Base-by-base conservation (phyloP, 2,888 invertebrate species). In the Onthophagus sagittarius region DNA sequence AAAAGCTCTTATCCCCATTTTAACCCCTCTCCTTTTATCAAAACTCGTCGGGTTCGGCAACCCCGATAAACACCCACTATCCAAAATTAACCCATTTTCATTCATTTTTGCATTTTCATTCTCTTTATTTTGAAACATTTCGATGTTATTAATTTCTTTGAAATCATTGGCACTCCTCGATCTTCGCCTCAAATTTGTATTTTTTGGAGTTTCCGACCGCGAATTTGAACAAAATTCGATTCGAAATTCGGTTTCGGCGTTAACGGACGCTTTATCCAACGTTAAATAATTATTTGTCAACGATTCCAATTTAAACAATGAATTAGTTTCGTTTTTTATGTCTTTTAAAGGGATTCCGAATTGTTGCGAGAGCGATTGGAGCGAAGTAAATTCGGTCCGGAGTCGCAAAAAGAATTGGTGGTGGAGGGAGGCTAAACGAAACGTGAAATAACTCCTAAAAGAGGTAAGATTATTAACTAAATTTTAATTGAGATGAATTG, bases 381-480 rank as follows among this genome's bases (percentile, higher is more conserved):
- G 86, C 72, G 92, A 92, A 75, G 91, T 90, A 76, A 91, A 90
- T 82, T 93, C 93, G 63, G 91, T 90, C 81, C 92, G 89, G 70
- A 93, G 84, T 80, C 92, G 90, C 79, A 93, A 86, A 85, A 92
- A 93, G 83, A 93, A 89, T 82, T 93, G 90, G 82, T 93, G 93
- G 82, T 93, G 93, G 67, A 93, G 84, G n/a, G 93, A 93, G 7
- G 93, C 93, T 75, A 93, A 84, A 84, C 92, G 92, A 84, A 93
- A 93, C 74, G 92, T 90, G 81, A 92, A 93, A 81, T 91, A 93
- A 81, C 92, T 93, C 84, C 90, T 90, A 71, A 13, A 62, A 62
- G 62, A 2, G 5, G 1, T 70, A 23, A 33, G 70, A 13, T 53
- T 53, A 33, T 64, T 6, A 11, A 70, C n/a, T n/a, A n/a, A 32